phyloP scores from a whole-genome alignment of 2,113 vertebrate species.

The Anolis sagrei region DNA sequence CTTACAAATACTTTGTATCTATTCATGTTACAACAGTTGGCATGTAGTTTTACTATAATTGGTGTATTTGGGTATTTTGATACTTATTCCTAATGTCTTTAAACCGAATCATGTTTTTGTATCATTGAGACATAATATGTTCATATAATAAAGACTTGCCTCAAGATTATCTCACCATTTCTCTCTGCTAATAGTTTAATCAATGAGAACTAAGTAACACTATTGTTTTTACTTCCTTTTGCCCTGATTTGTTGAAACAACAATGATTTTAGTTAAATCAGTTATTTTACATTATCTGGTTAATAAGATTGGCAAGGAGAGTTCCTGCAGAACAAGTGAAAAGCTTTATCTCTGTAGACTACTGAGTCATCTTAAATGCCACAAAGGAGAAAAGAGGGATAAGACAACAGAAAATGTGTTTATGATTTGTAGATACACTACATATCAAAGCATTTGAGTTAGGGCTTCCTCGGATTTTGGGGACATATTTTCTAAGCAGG shows the following conservation, averaged over 20 bases:
- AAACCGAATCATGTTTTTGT: background rate
- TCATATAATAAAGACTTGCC: background rate
- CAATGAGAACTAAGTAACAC: background rate
- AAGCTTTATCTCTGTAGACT: background rate
- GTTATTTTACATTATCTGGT: background rate
- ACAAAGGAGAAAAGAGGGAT: background rate
- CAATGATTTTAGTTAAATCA: background rate
- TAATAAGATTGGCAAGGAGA: background rate
- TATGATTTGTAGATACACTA: background rate
- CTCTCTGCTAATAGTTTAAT: background rate
- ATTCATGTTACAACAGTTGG: background rate
- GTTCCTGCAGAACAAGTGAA: accelerated
- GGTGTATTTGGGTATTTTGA: background rate
- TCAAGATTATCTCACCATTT: background rate
- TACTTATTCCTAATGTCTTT: background rate
- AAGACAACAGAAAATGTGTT: background rate
- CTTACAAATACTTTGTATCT: background rate
- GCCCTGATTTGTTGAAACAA: background rate
- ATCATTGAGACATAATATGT: background rate
- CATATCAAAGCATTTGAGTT: background rate
- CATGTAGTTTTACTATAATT: constrained; percentile 1
- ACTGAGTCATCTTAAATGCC: background rate
- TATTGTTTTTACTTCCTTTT: background rate
- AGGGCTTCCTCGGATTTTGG: background rate
- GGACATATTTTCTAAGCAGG: too few relatives aligned